Conservation (phyloP, 2,888 invertebrate species). For the Aelia acuminata region DNA sequence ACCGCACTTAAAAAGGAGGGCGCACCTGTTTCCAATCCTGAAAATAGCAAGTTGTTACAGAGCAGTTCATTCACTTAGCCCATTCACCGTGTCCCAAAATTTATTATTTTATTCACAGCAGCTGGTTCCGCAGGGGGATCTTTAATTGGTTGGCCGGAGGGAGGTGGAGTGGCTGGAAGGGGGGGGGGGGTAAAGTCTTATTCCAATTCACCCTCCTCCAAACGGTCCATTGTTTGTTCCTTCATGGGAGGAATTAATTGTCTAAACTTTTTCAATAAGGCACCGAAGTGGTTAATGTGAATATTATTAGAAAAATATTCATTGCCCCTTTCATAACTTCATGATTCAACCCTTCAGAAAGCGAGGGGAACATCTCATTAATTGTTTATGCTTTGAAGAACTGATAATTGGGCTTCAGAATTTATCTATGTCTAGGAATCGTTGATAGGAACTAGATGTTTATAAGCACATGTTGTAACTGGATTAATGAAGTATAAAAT, state of each 20-base stretch:
- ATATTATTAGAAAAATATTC: conserved; percentile 17
- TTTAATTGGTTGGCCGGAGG: neutral
- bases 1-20: neutral
- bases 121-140: neutral
- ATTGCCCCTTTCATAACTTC: neutral
- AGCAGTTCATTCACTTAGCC: neutral
- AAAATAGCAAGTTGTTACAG: neutral
- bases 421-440: no score
- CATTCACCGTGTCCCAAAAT: neutral
- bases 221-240: neutral
- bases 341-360: neutral
- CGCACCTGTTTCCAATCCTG: conserved; percentile 4
- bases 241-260: conserved; percentile 18
- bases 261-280: conserved; percentile 6
- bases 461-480: no score
- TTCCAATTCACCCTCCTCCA: neutral
- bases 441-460: no score
- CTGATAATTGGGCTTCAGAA: no score
- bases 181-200: neutral
- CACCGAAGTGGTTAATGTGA: neutral
- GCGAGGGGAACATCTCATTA: neutral
- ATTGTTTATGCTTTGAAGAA: no score
- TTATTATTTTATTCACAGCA: neutral
- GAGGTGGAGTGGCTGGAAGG: neutral
- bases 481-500: no score